phyloP scores from a whole-genome alignment of 2,113 vertebrate genomes.

The Orientallactaga bullata region DNA sequence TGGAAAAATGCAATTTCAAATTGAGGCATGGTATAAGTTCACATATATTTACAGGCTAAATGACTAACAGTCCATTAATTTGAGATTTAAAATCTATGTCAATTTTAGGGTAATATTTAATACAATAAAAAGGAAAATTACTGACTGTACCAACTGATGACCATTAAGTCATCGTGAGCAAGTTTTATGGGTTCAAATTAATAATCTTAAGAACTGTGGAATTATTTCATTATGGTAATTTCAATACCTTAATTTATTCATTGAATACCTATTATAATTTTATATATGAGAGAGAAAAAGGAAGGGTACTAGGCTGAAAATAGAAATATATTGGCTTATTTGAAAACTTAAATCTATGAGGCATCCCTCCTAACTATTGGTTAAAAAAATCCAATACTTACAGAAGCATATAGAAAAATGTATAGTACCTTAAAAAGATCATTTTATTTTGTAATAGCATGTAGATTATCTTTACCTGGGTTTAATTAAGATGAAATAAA shows the following conservation, averaged over 20 bases:
- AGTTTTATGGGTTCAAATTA: not conserved
- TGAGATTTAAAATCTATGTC: not conserved
- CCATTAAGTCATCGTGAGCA: not conserved
- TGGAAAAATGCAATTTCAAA: not conserved
- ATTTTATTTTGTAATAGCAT: not conserved
- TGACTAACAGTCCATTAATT: slow-evolving; percentile 7
- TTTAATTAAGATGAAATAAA: not conserved
- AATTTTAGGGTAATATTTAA: not conserved
- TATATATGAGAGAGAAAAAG: accelerated
- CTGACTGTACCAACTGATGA: not conserved
- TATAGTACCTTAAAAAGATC: not conserved
- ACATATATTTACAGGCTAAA: not conserved
- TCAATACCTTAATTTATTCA: not conserved
- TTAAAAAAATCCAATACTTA: not conserved
- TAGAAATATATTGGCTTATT: not conserved
- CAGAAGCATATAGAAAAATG: not conserved
- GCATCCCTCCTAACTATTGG: not conserved
- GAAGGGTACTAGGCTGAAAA: not conserved
- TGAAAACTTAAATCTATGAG: not conserved
- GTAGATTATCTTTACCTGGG: not conserved
- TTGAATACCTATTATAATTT: too few relatives aligned
- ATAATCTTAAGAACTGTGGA: not conserved
- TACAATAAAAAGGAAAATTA: not conserved
- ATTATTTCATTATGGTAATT: not conserved
- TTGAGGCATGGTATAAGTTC: not conserved